Evolutionary conservation across 2,797 vertebrate genomes (phyloP), one percentile per base, ranked within the genome.

Genomic region (Eulemur coronatus): DNA sequence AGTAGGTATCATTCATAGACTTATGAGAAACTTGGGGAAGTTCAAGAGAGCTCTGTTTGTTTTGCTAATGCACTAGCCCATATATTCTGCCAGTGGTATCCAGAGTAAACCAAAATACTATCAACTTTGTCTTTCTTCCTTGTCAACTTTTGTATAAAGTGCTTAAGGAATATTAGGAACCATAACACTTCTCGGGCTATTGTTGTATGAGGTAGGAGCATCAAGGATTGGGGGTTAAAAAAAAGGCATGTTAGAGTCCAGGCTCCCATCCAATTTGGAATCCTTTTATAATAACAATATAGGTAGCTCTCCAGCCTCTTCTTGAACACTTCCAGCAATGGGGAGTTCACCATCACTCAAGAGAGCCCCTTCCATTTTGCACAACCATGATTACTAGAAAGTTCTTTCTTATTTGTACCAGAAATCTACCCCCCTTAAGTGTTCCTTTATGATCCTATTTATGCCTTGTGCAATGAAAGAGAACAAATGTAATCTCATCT

Each of bases 71-170:
- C 80, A 61, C 2, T 59, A 84, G 79, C 46, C 10, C 17, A 12
- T 65, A 7, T 91, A 65, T 91, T 94, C 91, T 86, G 24, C 87
- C 48, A 69, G 4, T 89, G 43, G 13, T 86, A 50, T 75, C 78
- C 55, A 88, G 72, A 97, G 46, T 85, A 85, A 95, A 90, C 95
- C 72, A 85, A 95, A 84, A 79, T 75, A 78, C 65, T 28, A 15
- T 89, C 67, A 78, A n/a, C 24, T 33, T 89, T 28, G 48, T 79
- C 78, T 87, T 79, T 87, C 48, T 75, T 85, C 35, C 35, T 59
- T 61, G 38, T 94, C 67, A 81, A 33, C 81, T 79, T 94, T 67
- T 94, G 24, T 59, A 5, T 48, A 26, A 38, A 61, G 15, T 95
- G 5, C 76, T 88, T 43, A 84, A 70, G 75, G 28, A 79, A 5